Evolutionary conservation across 2,888 invertebrate species (phyloP).

Genomic region (Temnothorax unifasciatus): DNA sequence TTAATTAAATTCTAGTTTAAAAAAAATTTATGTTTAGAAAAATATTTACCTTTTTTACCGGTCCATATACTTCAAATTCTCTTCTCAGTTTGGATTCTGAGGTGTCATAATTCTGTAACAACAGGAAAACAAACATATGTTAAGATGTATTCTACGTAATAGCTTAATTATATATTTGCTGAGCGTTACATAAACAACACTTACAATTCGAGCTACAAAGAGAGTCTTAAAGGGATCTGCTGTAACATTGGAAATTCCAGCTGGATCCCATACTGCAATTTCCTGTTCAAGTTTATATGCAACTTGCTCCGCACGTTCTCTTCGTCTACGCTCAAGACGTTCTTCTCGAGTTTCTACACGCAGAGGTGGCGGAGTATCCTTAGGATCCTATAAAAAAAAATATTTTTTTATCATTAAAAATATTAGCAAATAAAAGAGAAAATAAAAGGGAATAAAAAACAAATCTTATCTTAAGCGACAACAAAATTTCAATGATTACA

Average conservation of each 20-base stretch:
- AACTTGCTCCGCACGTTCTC: conserved; percentile 98
- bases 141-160: conserved; percentile 1
- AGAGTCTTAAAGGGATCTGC: conserved; percentile 98
- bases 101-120: conserved; percentile 97
- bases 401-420: neutral
- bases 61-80: conserved; percentile 99
- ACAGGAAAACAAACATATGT: conserved; percentile 28
- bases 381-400: conserved; percentile 92
- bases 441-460: neutral
- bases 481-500: neutral
- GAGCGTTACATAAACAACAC: conserved; percentile 84
- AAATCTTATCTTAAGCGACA: neutral
- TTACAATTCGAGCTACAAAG: conserved; percentile 98
- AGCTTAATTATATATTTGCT: neutral
- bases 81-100: conserved; percentile 98
- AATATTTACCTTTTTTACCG: conserved; percentile 95
- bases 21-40: neutral
- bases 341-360: conserved; percentile 98
- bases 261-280: conserved; percentile 98
- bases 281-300: conserved; percentile 99
- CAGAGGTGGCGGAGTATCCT: conserved; percentile 98
- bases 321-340: conserved; percentile 94
- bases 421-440: neutral
- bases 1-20: neutral
- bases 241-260: conserved; percentile 92